These are phyloP conservation scores for Dipodomys merriami DNA, from an alignment of 2,113 vertebrate genomes.

Conservation along the genomic window DNA sequence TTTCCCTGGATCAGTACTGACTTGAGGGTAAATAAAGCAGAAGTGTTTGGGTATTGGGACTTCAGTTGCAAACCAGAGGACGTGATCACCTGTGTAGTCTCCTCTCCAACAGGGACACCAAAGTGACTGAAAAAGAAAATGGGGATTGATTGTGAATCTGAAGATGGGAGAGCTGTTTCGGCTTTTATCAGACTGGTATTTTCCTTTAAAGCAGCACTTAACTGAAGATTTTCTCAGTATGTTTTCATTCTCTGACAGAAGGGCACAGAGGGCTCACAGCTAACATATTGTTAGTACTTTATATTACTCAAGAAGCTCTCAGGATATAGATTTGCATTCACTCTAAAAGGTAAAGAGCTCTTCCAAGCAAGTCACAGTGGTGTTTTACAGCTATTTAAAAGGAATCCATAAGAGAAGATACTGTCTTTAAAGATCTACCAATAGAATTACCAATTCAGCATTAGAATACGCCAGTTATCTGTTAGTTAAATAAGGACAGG, in stretches of 20 bases:
- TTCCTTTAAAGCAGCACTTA: slow-evolving; percentile 41
- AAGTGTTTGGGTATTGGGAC: background rate
- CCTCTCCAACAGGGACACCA: background rate
- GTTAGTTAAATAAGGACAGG: slow-evolving; percentile 22
- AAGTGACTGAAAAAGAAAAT: slow-evolving; percentile 46
- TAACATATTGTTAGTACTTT: slow-evolving; percentile 22
- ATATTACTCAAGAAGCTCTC: slow-evolving; percentile 33
- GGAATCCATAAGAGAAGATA: background rate
- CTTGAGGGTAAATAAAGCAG: slow-evolving; percentile 10
- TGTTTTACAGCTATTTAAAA: slow-evolving; percentile 35
- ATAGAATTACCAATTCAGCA: slow-evolving; percentile 5
- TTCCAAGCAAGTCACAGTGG: slow-evolving; percentile 2
- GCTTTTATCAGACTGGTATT: slow-evolving; percentile 41
- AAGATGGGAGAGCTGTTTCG: background rate
- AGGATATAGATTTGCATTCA: slow-evolving; percentile 37
- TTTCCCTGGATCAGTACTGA: background rate
- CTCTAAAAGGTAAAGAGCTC: background rate
- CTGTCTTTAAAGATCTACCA: background rate
- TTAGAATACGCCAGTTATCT: background rate
- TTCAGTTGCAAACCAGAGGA: slow-evolving; percentile 23
- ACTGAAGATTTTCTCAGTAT: slow-evolving; percentile 56
- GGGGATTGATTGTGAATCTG: slow-evolving; percentile 62
- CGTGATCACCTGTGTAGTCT: slow-evolving; percentile 20
- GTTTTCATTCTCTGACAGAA: slow-evolving; percentile 47
- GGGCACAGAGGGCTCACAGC: background rate